These are phyloP conservation scores for Drosophila sordidula DNA, from an alignment of 2,888 invertebrate species.

Conservation along the genomic window DNA sequence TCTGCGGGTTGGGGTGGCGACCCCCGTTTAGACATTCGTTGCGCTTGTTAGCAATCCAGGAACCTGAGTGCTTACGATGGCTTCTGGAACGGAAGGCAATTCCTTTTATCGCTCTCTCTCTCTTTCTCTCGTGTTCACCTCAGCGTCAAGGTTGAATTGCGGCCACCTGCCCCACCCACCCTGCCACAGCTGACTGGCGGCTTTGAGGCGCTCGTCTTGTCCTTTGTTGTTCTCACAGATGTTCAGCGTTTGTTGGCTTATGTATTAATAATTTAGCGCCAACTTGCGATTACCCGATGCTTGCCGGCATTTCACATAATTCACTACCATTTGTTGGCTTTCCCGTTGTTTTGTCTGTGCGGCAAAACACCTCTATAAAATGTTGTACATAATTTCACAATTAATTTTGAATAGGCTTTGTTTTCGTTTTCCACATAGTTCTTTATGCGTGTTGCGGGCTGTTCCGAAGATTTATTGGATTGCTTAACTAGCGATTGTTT, in stretches of 20 bases:
- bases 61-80: constrained; percentile 33
- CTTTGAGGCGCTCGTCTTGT: constrained; percentile 34
- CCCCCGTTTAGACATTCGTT: constrained; percentile 71
- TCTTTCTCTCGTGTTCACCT: constrained; percentile 32
- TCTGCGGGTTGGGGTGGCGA: background rate
- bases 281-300: constrained; percentile 66
- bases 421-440: constrained; percentile 2
- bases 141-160: constrained; percentile 51
- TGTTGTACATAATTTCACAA: constrained; percentile 44
- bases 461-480: constrained; percentile 17
- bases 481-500: constrained; percentile 2
- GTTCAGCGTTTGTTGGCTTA: constrained; percentile 52
- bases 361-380: constrained; percentile 57
- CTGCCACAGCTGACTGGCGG: constrained; percentile 56
- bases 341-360: constrained; percentile 5
- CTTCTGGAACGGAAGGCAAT: constrained; percentile 47
- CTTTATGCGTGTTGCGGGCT: constrained; percentile 7
- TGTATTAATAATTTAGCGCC: constrained; percentile 75
- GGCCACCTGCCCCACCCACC: background rate
- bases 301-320: constrained; percentile 68
- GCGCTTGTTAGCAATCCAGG: constrained; percentile 71
- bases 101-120: constrained; percentile 15
- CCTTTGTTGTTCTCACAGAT: constrained; percentile 55
- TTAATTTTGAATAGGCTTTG: constrained; percentile 46
- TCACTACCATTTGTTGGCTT: constrained; percentile 57